Percentiles rank a stretch among this genome's conserved stretches.
phyloP scores from a whole-genome alignment of 2,888 invertebrate species.

The Parochlus steinenii region DNA sequence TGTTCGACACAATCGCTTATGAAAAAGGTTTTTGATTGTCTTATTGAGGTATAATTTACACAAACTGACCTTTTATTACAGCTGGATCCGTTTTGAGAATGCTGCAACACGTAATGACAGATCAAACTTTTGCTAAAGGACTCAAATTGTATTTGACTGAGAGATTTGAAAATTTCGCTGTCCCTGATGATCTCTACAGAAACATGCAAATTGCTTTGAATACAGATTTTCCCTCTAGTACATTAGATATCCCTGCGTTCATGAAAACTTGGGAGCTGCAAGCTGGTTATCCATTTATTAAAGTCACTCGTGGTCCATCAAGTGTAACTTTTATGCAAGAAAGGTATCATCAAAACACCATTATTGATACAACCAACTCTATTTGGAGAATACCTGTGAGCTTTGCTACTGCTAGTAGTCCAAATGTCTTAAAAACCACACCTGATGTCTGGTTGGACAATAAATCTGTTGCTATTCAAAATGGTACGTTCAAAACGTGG shows the following conservation, averaged over 20 bases:
- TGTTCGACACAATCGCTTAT: constrained; percentile 76
- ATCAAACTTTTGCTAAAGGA: constrained; percentile 46
- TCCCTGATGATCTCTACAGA: constrained; percentile 27
- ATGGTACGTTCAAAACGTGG: constrained; percentile 33
- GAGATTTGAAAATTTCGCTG: constrained; percentile 27
- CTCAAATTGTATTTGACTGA: constrained; percentile 44
- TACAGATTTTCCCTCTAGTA: constrained; percentile 20
- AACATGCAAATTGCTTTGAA: constrained; percentile 25
- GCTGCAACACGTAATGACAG: constrained; percentile 67
- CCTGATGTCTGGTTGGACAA: constrained; percentile 37
- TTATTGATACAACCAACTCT: too few species aligned
- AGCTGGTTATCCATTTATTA: constrained; percentile 59
- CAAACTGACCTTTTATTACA: constrained; percentile 17
- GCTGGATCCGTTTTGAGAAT: constrained; percentile 47
- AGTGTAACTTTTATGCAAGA: constrained; percentile 14
- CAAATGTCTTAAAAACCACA: constrained; percentile 39
- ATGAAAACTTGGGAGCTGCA: constrained; percentile 73
- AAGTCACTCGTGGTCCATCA: constrained; percentile 38
- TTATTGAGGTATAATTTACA: not conserved
- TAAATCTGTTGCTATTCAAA: constrained; percentile 26
- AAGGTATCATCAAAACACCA: too few species aligned
- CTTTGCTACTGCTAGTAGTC: constrained; percentile 37
- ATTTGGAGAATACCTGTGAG: constrained; percentile 60
- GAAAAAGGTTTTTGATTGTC: constrained; percentile 57
- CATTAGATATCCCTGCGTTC: constrained; percentile 30